Evolutionary conservation across 2,888 invertebrate genomes (phyloP), one percentile per base, ranked within the genome.

Genomic region (Lasioglossum pauxillum): DNA sequence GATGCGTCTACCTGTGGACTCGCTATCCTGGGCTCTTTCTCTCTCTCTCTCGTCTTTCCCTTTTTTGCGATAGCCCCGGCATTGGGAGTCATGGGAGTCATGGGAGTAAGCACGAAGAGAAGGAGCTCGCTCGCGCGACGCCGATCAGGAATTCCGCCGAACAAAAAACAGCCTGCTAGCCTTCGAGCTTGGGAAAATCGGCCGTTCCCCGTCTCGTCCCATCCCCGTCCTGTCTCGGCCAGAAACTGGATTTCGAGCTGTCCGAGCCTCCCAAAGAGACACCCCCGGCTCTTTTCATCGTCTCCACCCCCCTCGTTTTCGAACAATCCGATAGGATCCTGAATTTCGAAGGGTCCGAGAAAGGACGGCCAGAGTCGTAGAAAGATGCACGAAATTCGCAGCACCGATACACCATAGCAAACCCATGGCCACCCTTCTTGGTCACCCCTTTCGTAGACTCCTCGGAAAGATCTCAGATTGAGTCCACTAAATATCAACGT

Each of bases 1-100:
- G 88, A 88, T 69, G 82, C 82, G 80, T 46, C 88, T 88, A 83
- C 85, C 85, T 88, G 88, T 78, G 81, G 78, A 64, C 75, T 67
- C 41, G 79, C 64, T 53, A 27, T 31, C 64, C 16, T 31, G 31
- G 14, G 12, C n/a, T 27, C n/a, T 57, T 5, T 14, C n/a, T 12
- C n/a, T 5, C 12, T 12, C n/a, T 5, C 12, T 60, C 71, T 76
- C 27, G 71, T 80, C 78, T 77, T 77, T 31, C 41, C 49, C 46
- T 27, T 72, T 76, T 67, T 82, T 78, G 83, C 64, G 41, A 83
- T 80, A 83, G 75, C 71, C 71, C 73, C 2, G 31, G 67, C 76
- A 60, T 35, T n/a, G 53, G 53, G n/a, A 53, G 53, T 53, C 53
- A 53, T 77, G 60, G 57, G 69, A 69, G 85, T 64, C 53, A 53